Base-by-base conservation (phyloP, 2,888 invertebrate species). In the Antheraea yamamai region DNA sequence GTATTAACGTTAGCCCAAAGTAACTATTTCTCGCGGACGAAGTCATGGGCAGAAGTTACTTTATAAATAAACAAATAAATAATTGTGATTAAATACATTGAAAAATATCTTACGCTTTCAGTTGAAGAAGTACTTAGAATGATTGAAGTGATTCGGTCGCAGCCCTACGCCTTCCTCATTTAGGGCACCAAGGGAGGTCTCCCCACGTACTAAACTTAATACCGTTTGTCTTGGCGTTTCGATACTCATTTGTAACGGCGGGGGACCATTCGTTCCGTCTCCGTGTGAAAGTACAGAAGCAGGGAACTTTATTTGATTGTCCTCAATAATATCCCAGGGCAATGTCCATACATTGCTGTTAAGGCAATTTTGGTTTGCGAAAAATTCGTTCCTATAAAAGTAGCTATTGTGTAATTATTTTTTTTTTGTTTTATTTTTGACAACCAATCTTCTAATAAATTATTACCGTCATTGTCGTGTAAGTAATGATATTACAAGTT, bases 161-260 rank as follows among this genome's bases (percentile, higher is more conserved):
- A 51, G 26, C 51, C 72, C 55, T 72, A 23, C 73, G 61, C 58
- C 58, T 61, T 72, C 58, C 73, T 72, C 73, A n/a, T 73, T 47
- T 35, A 58, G 58, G 58, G n/a, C 61, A 35, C 61, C 73, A 30
- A 70, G 64, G 74, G 55, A 66, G 2, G 39, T 79, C 78, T 81
- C 83, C 83, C 81, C 80, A 83, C 88, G 64, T 26, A 85, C 89
- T 85, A 84, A 84, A 82, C 85, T 86, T 92, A 92, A 92, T 91
- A 91, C 92, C 92, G 92, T 93, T 93, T 92, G 92, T 92, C 88
- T 88, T 83, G 84, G 85, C 92, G 91, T 92, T 93, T 91, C 88
- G 91, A 93, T 92, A 91, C 91, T 89, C 92, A 86, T 91, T 91
- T 90, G 88, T 87, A 61, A 61, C 47, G 74, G 55, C 47, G 74